Conservation (phyloP, 2,888 invertebrate species). For the Ectemnius lituratus region DNA sequence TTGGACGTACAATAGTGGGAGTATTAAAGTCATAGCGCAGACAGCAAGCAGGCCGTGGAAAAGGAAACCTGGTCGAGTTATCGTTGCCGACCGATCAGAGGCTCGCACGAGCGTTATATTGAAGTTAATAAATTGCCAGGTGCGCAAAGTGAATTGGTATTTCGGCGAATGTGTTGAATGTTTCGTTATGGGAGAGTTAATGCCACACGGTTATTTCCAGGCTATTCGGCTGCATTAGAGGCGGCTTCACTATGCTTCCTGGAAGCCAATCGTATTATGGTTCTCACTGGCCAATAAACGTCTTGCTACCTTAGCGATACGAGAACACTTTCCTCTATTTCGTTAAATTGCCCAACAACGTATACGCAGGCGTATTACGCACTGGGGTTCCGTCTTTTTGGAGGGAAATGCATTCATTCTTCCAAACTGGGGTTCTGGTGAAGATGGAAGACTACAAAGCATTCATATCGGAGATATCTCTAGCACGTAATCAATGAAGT, state of each 20-base stretch:
- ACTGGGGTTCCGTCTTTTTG: too few species aligned
- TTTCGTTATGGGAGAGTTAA: background rate
- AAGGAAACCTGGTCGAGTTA: background rate
- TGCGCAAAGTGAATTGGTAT: background rate
- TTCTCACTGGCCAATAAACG: too few species aligned
- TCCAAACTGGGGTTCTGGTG: too few species aligned
- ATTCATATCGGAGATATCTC: too few species aligned
- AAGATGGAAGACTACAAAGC: too few species aligned
- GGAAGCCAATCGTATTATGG: background rate
- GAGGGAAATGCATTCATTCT: too few species aligned
- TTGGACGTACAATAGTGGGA: background rate
- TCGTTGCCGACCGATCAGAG: background rate
- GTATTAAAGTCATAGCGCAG: too few species aligned
- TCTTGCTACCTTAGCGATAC: too few species aligned
- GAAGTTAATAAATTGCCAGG: constrained; percentile 1
- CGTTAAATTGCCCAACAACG: too few species aligned
- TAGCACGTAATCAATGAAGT: background rate
- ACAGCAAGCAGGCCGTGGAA: background rate
- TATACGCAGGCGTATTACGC: too few species aligned
- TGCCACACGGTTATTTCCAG: background rate
- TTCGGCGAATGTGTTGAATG: background rate
- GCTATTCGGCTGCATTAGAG: background rate
- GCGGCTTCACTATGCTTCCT: background rate
- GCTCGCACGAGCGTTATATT: background rate
- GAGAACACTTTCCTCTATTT: too few species aligned